A percentile compares a stretch with the other conserved stretches of the same genome.
phyloP scores from a whole-genome alignment of 1,140 invertebrate species.

The Pseudoatta argentina region DNA sequence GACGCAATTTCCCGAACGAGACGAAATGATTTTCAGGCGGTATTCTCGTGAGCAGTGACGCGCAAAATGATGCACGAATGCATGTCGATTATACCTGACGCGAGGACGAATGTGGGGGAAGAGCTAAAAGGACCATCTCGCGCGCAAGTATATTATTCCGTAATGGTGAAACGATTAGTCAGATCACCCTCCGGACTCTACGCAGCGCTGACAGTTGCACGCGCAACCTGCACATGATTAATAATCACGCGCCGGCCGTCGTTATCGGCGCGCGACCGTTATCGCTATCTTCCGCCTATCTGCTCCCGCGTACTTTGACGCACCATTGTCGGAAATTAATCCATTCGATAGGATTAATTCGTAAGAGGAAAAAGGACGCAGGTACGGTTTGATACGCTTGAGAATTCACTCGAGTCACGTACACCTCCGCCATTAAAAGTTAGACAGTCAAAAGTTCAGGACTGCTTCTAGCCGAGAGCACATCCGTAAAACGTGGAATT shows the following conservation, averaged over 20 bases:
- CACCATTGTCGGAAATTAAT: constrained; percentile 58
- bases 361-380: no score
- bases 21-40: constrained; percentile 16
- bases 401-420: constrained; percentile 5
- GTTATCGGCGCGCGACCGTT: constrained; percentile 71
- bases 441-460: neutral
- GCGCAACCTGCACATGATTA: constrained; percentile 85
- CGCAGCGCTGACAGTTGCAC: constrained; percentile 84
- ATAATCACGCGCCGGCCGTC: constrained; percentile 81
- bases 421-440: neutral
- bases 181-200: constrained; percentile 71
- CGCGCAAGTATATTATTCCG: constrained; percentile 82
- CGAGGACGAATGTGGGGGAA: constrained; percentile 32
- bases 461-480: neutral
- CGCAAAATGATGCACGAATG: constrained; percentile 56
- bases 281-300: constrained; percentile 74
- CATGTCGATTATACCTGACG: constrained; percentile 33
- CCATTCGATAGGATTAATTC: neutral
- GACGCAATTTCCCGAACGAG: constrained; percentile 8
- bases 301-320: constrained; percentile 67
- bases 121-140: constrained; percentile 64
- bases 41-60: neutral
- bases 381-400: neutral
- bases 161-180: constrained; percentile 85
- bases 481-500: neutral